Evolutionary conservation across 1,140 invertebrate genomes (phyloP).

Genomic region (Homalodisca vitripennis): DNA sequence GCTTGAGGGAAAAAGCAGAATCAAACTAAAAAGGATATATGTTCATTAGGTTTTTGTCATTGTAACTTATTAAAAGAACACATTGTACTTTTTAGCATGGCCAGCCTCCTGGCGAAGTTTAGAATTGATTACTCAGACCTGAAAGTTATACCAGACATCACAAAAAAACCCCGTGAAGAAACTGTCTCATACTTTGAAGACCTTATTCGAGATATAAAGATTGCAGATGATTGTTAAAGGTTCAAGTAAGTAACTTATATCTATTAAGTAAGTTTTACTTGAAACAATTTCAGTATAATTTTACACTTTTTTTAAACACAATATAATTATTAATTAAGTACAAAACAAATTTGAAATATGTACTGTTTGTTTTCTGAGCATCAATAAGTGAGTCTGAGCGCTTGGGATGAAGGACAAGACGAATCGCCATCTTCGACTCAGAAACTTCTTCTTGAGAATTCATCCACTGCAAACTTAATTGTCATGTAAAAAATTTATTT

Average conservation of each 20-base stretch:
- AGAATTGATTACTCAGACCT: conserved; percentile 94
- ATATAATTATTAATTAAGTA: too few relatives aligned
- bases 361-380: too few relatives aligned
- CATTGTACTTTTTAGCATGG: conserved; percentile 73
- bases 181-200: conserved; percentile 80
- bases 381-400: conserved; percentile 81
- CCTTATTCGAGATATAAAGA: conserved; percentile 54
- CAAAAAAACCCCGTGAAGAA: conserved; percentile 64
- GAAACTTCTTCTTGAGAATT: conserved; percentile 88
- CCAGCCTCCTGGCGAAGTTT: conserved; percentile 92
- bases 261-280: too few relatives aligned
- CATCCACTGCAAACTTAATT: conserved; percentile 79
- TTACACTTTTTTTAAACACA: too few relatives aligned
- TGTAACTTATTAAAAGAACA: too few relatives aligned
- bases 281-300: too few relatives aligned
- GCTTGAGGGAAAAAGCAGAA: too few relatives aligned
- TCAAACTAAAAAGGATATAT: too few relatives aligned
- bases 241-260: too few relatives aligned
- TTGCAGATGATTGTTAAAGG: too few relatives aligned
- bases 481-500: conserved; percentile 81
- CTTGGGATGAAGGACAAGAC: conserved; percentile 86
- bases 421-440: conserved; percentile 82
- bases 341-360: too few relatives aligned
- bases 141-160: conserved; percentile 84
- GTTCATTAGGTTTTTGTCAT: too few relatives aligned